These are phyloP conservation scores for Otolemur crassicaudatus DNA, from an alignment of 2,797 vertebrate species.

Conservation along the genomic window DNA sequence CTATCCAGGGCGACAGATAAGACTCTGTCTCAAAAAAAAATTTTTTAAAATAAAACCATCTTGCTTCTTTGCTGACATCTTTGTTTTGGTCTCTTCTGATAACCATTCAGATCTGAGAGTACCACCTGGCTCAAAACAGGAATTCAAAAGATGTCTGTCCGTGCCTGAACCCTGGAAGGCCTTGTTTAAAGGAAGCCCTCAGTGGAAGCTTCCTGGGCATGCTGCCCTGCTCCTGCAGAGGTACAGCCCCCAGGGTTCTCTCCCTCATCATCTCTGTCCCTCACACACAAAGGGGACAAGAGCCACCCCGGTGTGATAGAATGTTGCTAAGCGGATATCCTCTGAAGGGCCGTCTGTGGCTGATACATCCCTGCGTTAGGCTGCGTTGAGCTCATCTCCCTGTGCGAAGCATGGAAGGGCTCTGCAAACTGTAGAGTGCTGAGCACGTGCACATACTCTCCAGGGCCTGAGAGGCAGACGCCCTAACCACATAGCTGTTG, in stretches of 20 bases:
- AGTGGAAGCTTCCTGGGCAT: background rate
- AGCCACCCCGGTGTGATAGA: background rate
- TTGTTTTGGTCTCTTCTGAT: slow-evolving; percentile 6
- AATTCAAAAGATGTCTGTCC: background rate
- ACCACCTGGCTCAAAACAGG: background rate
- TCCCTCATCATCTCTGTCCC: background rate
- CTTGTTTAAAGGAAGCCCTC: background rate
- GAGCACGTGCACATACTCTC: background rate
- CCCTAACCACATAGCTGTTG: background rate
- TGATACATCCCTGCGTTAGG: background rate
- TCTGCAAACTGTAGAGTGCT: slow-evolving; percentile 2
- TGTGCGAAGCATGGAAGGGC: background rate
- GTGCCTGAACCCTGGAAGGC: background rate
- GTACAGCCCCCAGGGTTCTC: background rate
- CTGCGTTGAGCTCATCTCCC: background rate
- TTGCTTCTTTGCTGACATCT: background rate
- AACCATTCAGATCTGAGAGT: background rate
- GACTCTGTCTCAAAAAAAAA: too few species aligned
- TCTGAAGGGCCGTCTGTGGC: background rate
- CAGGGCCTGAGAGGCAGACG: background rate
- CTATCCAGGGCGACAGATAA: too few species aligned
- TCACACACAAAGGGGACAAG: background rate
- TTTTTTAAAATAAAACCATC: too few species aligned
- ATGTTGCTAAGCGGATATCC: background rate
- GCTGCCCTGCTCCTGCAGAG: background rate